Conservation (phyloP, 2,888 invertebrate genomes). For the Augiades crinisus region DNA sequence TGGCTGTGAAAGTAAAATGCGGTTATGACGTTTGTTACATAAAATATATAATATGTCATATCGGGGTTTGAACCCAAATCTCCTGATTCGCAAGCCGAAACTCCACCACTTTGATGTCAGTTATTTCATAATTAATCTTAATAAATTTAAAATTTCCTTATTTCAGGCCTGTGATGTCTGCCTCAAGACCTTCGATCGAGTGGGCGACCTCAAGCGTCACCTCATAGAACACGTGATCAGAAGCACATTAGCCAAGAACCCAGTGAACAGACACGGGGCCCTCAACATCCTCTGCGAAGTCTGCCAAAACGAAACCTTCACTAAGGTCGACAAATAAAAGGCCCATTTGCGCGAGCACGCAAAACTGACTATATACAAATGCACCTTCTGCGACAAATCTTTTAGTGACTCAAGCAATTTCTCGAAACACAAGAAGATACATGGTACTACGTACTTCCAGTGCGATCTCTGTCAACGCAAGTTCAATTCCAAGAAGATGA, state of each 20-base stretch:
- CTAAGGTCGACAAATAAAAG: constrained; percentile 66
- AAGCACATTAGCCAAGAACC: constrained; percentile 62
- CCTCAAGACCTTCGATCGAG: constrained; percentile 62
- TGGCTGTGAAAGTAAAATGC: too few species aligned
- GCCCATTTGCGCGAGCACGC: constrained; percentile 73
- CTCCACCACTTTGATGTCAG: too few species aligned
- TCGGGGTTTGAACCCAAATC: too few species aligned
- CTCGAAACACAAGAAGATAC: constrained; percentile 76
- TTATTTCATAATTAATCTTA: too few species aligned
- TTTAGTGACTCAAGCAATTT: constrained; percentile 77
- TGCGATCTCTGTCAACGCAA: constrained; percentile 72
- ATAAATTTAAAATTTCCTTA: constrained; percentile 10
- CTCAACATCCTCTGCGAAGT: constrained; percentile 65
- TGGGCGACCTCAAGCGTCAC: constrained; percentile 71
- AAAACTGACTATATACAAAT: constrained; percentile 70
- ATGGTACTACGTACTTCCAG: constrained; percentile 60
- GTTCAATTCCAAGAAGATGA: constrained; percentile 74
- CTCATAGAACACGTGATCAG: constrained; percentile 72
- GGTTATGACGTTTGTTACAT: too few species aligned
- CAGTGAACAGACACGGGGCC: constrained; percentile 52
- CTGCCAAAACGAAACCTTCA: constrained; percentile 56
- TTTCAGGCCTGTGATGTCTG: constrained; percentile 66
- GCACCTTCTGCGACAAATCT: constrained; percentile 70
- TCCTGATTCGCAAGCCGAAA: too few species aligned
- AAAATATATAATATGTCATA: too few species aligned